Base-by-base conservation (phyloP, 2,797 vertebrate genomes). In the Enteromius fasciolatus region DNA sequence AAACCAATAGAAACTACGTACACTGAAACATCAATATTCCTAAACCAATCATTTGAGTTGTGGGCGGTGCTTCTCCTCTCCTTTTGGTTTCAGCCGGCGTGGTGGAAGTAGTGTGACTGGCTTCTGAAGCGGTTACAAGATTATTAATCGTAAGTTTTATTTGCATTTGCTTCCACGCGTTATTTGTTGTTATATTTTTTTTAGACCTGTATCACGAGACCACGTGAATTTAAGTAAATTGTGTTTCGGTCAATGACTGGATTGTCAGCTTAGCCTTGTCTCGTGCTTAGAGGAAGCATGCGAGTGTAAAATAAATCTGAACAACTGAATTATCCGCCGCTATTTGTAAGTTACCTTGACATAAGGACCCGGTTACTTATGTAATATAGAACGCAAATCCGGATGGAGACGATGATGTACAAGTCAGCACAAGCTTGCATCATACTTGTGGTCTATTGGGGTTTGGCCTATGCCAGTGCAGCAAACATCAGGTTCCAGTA, bases 81-180 rank as follows among this genome's bases (percentile, higher is more conserved):
- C 85, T 64, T 76, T 89, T 75, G 85, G 81, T 75, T 78, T 57
- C 75, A 80, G 83, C 85, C 89, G 82, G 91, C 92, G 92, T 92
- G 90, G 87, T 90, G 87, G 17, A 67, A 72, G 86, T 78, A 10
- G 90, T 87, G 90, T 81, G 82, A 10, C 80, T 59, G 84, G 83
- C 23, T 59, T 33, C 84, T 88, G 84, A 86, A 17, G 67, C 78
- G 66, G 15, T 48, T 25, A n/a, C 66, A 85, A 83, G 61, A 81
- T 73, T 83, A 18, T 88, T 80, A 88, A 88, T 50, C 87, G 94
- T 94, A 87, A 95, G 94, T 92, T 90, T 81, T 8, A 14, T 57
- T 85, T 36, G 1, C 52, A 14, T 54, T 11, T 46, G 4, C 20
- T 20, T 48, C 11, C 0, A 31, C 0, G 44, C 6, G 11, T 33